phyloP scores from a whole-genome alignment of 2,113 vertebrate species.

The Dermatemys mawii region DNA sequence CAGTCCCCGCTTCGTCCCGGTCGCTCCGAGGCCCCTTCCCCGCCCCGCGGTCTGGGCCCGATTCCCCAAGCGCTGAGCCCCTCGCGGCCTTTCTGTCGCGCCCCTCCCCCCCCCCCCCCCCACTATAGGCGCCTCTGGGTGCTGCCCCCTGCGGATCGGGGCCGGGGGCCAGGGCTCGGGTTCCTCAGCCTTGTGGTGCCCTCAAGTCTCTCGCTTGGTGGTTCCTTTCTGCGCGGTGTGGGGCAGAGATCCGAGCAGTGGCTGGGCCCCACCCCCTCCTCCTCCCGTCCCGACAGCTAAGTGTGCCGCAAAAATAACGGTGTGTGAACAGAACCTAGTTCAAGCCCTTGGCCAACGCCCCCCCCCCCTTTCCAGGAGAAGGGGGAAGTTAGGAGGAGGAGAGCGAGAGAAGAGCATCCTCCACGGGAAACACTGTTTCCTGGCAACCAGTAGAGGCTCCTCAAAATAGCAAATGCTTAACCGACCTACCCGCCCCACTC shows the following conservation, averaged over 20 bases:
- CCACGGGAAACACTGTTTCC: background rate
- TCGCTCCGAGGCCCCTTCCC: too few species aligned
- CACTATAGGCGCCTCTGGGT: background rate
- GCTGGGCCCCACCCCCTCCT: too few species aligned
- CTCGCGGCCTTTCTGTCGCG: too few species aligned
- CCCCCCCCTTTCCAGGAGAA: background rate
- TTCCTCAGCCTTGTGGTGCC: background rate
- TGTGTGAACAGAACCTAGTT: background rate
- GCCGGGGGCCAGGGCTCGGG: background rate
- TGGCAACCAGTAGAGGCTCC: background rate
- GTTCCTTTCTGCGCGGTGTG: too few species aligned
- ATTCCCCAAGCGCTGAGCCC: background rate
- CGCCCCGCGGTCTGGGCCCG: too few species aligned
- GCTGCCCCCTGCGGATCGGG: too few species aligned
- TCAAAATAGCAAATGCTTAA: background rate
- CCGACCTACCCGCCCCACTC: too few species aligned
- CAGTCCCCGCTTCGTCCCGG: too few species aligned
- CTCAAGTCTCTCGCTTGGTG: too few species aligned
- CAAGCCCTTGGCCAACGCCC: background rate
- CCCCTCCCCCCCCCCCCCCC: accelerated
- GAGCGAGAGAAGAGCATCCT: background rate
- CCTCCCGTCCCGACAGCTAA: too few species aligned
- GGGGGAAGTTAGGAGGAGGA: background rate
- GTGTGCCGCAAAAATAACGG: background rate
- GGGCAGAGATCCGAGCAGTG: background rate